Evolutionary conservation across 2,888 invertebrate species (phyloP).

Genomic region (Lottia gigantea): DNA sequence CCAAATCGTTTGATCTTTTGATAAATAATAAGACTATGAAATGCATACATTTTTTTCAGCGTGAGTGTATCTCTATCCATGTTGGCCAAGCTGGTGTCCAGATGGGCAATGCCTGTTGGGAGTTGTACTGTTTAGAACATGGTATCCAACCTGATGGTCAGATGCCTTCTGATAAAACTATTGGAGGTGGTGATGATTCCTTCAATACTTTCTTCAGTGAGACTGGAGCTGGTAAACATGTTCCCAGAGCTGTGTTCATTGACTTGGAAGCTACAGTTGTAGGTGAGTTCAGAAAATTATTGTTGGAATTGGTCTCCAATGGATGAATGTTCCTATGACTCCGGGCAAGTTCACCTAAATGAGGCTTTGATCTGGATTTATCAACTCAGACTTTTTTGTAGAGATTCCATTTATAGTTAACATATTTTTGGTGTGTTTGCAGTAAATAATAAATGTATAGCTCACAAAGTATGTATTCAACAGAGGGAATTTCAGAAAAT

Average conservation of each 20-base stretch:
- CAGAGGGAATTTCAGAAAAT: too few species aligned
- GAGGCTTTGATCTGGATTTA: background rate
- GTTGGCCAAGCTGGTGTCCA: conserved; percentile 71
- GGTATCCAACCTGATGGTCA: conserved; percentile 71
- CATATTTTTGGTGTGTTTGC: too few species aligned
- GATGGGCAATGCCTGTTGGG: conserved; percentile 73
- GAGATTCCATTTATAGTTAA: too few species aligned
- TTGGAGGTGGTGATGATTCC: conserved; percentile 78
- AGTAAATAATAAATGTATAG: too few species aligned
- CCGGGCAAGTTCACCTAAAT: background rate
- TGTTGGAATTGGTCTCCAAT: too few species aligned
- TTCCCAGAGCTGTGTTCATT: conserved; percentile 91
- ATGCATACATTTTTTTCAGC: conserved; percentile 57
- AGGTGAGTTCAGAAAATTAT: conserved; percentile 72
- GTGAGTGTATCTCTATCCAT: conserved; percentile 70
- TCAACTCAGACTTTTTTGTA: too few species aligned
- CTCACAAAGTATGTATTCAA: too few species aligned
- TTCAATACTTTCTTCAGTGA: conserved; percentile 84
- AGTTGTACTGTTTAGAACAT: conserved; percentile 72
- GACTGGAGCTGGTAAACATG: conserved; percentile 95
- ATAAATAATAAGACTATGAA: too few species aligned
- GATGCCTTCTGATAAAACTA: conserved; percentile 84
- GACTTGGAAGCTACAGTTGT: conserved; percentile 97
- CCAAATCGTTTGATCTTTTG: too few species aligned
- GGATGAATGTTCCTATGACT: too few species aligned